A percentile compares a stretch with the other conserved stretches of the same genome.
phyloP scores from a whole-genome alignment of 2,888 invertebrate species.

The Agrochola litura region DNA sequence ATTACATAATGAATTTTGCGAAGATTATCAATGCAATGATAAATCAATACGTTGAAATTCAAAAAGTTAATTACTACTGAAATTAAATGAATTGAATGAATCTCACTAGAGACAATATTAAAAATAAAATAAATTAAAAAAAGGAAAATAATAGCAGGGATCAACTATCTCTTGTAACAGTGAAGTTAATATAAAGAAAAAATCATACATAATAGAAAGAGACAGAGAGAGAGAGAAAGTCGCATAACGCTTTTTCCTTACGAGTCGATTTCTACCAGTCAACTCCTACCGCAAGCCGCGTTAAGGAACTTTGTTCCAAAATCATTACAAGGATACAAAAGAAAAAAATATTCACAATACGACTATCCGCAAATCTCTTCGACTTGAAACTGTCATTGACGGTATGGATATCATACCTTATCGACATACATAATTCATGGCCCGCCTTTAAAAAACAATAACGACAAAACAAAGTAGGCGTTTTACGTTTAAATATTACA shows the following conservation, averaged over 20 bases:
- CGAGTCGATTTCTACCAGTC: too few relatives aligned
- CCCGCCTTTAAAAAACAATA: conserved; percentile 50
- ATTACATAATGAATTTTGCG: too few relatives aligned
- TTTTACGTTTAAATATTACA: conserved; percentile 39
- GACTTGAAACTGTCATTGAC: conserved; percentile 43
- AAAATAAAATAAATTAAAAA: too few relatives aligned
- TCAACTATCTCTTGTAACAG: not conserved
- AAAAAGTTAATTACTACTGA: not conserved
- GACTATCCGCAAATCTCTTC: conserved; percentile 35
- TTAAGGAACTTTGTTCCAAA: not conserved
- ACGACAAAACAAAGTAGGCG: conserved; percentile 54
- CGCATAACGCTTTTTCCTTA: too few relatives aligned
- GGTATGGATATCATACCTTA: conserved; percentile 47
- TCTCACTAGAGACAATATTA: not conserved
- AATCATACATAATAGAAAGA: too few relatives aligned
- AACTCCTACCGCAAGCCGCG: too few relatives aligned
- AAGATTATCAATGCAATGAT: not conserved
- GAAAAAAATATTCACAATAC: not conserved
- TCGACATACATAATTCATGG: conserved; percentile 60
- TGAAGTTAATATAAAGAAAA: not conserved
- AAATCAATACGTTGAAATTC: not conserved
- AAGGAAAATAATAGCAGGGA: not conserved
- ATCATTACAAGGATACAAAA: not conserved
- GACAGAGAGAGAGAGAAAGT: too few relatives aligned
- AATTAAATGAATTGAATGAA: too few relatives aligned